A percentile compares a stretch with the other conserved stretches of the same genome.
Evolutionary conservation across 2,113 vertebrate genomes (phyloP).

Genomic region (Ploceus nigricollis): DNA sequence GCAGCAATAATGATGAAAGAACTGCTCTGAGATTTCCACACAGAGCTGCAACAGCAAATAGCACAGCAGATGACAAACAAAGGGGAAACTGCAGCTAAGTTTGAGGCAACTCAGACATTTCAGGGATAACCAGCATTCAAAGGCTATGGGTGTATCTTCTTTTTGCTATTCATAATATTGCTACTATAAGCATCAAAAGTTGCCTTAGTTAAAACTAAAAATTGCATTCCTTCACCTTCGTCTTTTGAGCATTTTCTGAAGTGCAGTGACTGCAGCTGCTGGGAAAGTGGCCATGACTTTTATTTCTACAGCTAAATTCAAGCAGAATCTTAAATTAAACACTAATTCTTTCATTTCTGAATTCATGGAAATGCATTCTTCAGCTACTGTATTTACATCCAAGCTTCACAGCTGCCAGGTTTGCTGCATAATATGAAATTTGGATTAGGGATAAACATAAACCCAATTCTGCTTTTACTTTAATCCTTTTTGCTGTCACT

Average conservation of each 20-base stretch:
- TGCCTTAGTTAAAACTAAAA: background rate
- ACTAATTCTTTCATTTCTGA: background rate
- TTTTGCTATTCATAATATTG: background rate
- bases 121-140: no score
- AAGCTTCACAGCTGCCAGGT: constrained; percentile 26
- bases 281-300: background rate
- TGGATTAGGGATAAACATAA: constrained; percentile 44
- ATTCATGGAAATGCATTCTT: background rate
- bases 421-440: background rate
- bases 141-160: no score
- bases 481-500: constrained; percentile 19
- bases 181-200: background rate
- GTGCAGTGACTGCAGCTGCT: background rate
- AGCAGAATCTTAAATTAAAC: constrained; percentile 21
- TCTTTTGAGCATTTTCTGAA: background rate
- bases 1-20: constrained; percentile 43
- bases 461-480: background rate
- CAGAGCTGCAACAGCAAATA: background rate
- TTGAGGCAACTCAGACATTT: constrained; percentile 3
- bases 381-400: background rate
- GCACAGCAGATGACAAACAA: constrained; percentile 4
- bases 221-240: background rate
- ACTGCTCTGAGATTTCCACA: constrained; percentile 24
- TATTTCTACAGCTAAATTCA: background rate
- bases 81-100: constrained; percentile 14